Evolutionary conservation across 92 coral and sea anemone genomes (phyloP).

Genomic region (Diadumene lineata): DNA sequence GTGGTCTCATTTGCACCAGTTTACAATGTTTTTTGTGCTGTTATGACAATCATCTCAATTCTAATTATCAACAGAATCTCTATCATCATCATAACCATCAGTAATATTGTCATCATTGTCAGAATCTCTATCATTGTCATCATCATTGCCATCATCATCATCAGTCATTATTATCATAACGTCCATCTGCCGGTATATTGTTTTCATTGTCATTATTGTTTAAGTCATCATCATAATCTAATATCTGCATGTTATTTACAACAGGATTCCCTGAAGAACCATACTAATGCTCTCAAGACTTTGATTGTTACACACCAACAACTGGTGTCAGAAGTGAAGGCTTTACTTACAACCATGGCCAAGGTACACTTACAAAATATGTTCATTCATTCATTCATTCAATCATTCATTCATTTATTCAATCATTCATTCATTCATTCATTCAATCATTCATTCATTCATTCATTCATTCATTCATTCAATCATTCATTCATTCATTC

Average conservation of each 20-base stretch:
- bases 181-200: no score
- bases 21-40: no score
- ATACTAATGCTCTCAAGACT: constrained; percentile 69
- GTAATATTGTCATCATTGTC: neutral
- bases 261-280: constrained; percentile 80
- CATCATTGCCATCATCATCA: neutral
- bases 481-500: neutral
- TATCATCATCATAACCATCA: neutral
- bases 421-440: neutral
- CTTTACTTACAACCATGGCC: constrained; percentile 92
- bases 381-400: neutral
- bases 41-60: no score
- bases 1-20: neutral
- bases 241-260: neutral
- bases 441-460: neutral
- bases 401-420: neutral
- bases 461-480: neutral
- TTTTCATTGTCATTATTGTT: no score
- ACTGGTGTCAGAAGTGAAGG: constrained; percentile 91
- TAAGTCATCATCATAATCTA: no score
- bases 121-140: neutral
- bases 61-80: neutral
- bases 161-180: no score
- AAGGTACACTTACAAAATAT: constrained; percentile 46
- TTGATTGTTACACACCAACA: constrained; percentile 88